Base-by-base conservation (phyloP, 2,797 vertebrate genomes). In the Megalops cyprinoides region DNA sequence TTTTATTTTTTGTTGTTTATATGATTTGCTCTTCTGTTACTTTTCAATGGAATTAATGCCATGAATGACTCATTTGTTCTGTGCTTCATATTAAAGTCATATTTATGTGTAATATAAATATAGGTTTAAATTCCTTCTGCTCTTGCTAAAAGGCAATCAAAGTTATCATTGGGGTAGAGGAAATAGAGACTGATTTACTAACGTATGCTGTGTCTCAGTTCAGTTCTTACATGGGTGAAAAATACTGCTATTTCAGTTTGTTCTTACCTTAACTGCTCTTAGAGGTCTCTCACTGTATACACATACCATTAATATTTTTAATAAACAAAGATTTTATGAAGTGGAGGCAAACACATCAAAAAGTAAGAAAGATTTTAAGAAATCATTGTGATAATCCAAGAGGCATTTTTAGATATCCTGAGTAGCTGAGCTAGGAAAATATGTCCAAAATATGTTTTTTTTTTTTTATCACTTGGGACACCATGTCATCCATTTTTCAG, bases 121-220 rank as follows among this genome's bases (percentile, higher is more conserved):
- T 51, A 79, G 69, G 58, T 83, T 79, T 77, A 37, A 74, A 67
- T 65, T 76, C 42, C 15, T 86, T 78, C 87, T 94, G 90, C 89
- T 93, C 93, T 96, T 97, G 96, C 97, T 97, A 94, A 97, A 98
- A 96, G 95, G 94, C 95, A 95, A 93, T 95, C 94, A 93, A 39
- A 12, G 28, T 25, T 31, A 12, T 76, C 7, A 28, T 49, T 25
- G 8, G 20, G 65, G 15, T 0, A 69, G 34, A 39, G 34, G 20
- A 37, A 14, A 4, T 60, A 28, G 62, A 1, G 28, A 62, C 18
- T 15, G 6, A 25, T 25, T 5, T 9, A 23, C 28, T 48, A 31
- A 28, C 9, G 31, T 74, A 31, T 49, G 12, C 7, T 67, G 20
- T 18, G 18, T 7, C 20, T n/a, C 39, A 34, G 37, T 8, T 9